Percentiles rank a stretch among this genome's conserved stretches.
These are phyloP conservation scores for Plectropomus leopardus DNA, from an alignment of 2,113 vertebrate genomes.

Conservation along the genomic window DNA sequence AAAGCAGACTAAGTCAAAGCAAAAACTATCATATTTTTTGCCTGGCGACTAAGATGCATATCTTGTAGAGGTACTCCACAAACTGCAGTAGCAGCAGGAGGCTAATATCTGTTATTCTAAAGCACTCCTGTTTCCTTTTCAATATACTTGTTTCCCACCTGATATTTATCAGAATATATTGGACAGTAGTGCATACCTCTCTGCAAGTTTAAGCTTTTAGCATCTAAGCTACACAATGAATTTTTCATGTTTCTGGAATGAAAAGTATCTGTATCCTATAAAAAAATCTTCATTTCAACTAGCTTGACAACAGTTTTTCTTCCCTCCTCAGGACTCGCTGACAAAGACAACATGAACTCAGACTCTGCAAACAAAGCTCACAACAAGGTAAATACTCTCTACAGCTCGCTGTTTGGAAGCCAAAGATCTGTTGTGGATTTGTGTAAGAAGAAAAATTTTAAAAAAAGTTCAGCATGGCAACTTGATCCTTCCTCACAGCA, in stretches of 20 bases:
- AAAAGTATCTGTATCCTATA: background rate
- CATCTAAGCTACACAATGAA: background rate
- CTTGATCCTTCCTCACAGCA: background rate
- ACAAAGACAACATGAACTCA: conserved; percentile 94
- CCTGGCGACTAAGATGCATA: too few relatives aligned
- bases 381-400: conserved; percentile 88
- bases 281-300: background rate
- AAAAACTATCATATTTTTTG: too few relatives aligned
- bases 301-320: background rate
- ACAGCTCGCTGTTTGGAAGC: background rate
- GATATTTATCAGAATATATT: background rate
- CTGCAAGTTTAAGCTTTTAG: background rate
- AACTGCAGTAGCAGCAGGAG: too few relatives aligned
- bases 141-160: background rate
- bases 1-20: too few relatives aligned
- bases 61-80: too few relatives aligned
- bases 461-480: background rate
- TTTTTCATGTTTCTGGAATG: background rate
- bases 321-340: conserved; percentile 89
- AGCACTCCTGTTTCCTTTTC: background rate
- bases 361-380: conserved; percentile 89
- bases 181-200: background rate
- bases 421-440: background rate
- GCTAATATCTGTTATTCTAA: background rate
- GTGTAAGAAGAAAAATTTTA: background rate